These are phyloP conservation scores for Antedon mediterranea DNA, from an alignment of 53 echinoderm and acorn worm species.

Conservation along the genomic window DNA sequence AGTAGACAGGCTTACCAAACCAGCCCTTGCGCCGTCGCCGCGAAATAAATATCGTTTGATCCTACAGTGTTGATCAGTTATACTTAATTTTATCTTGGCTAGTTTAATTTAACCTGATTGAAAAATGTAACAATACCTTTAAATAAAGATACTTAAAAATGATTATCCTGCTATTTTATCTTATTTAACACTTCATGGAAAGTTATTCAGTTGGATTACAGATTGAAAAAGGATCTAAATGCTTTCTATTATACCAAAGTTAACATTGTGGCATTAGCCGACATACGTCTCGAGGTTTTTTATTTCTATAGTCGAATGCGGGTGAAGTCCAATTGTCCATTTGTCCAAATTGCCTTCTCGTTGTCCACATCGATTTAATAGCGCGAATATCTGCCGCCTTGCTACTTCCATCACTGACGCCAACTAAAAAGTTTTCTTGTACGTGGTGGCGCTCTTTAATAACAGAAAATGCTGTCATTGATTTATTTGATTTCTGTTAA, in stretches of 20 bases:
- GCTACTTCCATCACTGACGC: neutral
- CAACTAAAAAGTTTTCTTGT: neutral
- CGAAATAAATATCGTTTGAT: no score
- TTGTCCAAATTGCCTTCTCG: neutral
- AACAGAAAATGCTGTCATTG: neutral
- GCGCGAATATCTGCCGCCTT: neutral
- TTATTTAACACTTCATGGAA: neutral
- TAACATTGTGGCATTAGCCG: neutral
- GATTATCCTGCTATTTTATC: neutral
- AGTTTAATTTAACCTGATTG: neutral
- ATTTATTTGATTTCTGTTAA: no score
- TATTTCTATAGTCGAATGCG: neutral
- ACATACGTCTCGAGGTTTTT: neutral
- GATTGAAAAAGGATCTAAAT: neutral
- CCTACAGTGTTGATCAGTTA: neutral
- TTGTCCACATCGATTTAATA: neutral
- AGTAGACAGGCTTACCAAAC: no score
- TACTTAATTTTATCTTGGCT: neutral
- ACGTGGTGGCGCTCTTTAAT: neutral
- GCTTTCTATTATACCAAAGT: neutral
- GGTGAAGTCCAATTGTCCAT: neutral
- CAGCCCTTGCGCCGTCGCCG: no score
- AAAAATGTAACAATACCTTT: neutral
- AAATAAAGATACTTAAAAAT: neutral
- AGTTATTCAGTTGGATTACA: neutral